These are phyloP conservation scores for Acipenser oxyrinchus DNA, from an alignment of 2,797 vertebrate species.

Conservation along the genomic window DNA sequence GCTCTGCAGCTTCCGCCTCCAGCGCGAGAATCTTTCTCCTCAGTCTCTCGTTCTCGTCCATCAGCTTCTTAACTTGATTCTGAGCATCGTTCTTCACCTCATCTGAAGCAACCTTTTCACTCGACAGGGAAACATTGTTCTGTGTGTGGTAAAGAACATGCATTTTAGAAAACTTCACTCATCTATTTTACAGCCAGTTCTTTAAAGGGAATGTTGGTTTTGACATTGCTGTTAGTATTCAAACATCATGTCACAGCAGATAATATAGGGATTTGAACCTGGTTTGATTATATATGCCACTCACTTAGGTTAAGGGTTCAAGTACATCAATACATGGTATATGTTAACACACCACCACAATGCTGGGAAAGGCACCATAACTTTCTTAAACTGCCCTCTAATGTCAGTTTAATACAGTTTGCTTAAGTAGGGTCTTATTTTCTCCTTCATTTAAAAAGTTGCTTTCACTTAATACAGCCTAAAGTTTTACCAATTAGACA, in stretches of 20 bases:
- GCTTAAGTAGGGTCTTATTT: slow-evolving; percentile 10
- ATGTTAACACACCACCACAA: no score
- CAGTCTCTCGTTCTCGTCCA: slow-evolving; percentile 65
- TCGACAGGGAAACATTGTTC: slow-evolving; percentile 61
- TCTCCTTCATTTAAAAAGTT: slow-evolving; percentile 2
- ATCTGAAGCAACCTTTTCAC: slow-evolving; percentile 65
- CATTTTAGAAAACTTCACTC: slow-evolving; percentile 5
- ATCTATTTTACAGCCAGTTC: slow-evolving; percentile 31
- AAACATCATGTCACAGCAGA: no score
- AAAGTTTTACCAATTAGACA: slow-evolving; percentile 20
- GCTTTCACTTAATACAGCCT: slow-evolving; percentile 17
- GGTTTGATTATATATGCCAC: no score
- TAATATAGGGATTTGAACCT: no score
- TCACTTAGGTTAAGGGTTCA: no score
- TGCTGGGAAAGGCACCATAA: no score
- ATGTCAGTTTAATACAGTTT: neutral
- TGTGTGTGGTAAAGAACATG: slow-evolving; percentile 36
- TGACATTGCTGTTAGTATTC: no score
- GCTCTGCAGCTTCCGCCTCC: slow-evolving; percentile 63
- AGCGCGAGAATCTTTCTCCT: slow-evolving; percentile 59
- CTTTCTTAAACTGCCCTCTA: no score
- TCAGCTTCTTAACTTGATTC: slow-evolving; percentile 53
- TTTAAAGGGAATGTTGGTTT: no score
- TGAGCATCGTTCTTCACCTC: slow-evolving; percentile 57
- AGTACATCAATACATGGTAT: no score